Base-by-base conservation (phyloP, 2,797 vertebrate genomes). In the Molossus alvarezi region DNA sequence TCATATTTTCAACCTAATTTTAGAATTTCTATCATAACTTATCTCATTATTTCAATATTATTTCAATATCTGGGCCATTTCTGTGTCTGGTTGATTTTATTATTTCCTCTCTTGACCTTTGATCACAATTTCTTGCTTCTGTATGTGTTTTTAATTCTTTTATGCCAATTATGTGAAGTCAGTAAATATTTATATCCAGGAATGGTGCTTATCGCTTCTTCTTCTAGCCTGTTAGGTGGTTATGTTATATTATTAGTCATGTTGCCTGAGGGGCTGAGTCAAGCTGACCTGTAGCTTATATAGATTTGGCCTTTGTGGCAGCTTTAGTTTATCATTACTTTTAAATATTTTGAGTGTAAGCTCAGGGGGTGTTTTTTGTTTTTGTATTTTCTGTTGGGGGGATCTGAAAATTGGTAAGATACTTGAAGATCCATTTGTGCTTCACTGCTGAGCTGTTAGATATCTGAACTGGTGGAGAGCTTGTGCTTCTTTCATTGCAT, bases 311-410 rank as follows among this genome's bases (percentile, higher is more conserved):
- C 5, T 53, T 65, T 21, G 41, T 51, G 81, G 29, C 72, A 89
- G 20, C 81, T 87, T 90, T 79, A 67, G 15, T 86, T 94, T 45
- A 9, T 93, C 81, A 48, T 21, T 27, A 29, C 84, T 55, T 89
- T 41, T 18, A 82, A 62, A n/a, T 87, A 90, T 58, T 87, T 65
- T 71, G 75, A 82, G 23, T 48, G 5, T 83, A 79, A 23, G 25
- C 17, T 60, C 80, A 45, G 21, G 12, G 84, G 55, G 20, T 11
- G 55, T 88, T 71, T 37, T 45, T 45, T 45, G 41, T 45, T 45
- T 45, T 45, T 45, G 41, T 45, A 5, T 45, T 45, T 80, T 29
- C 45, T 67, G 87, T 14, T 17, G 45, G 14, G 41, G 37, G 45
- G 27, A 62, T 33, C 1, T 67, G 58, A 89, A 89, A 53, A 69